A percentile compares a stretch with the other conserved stretches of the same genome.
Conservation (phyloP, 2,888 invertebrate species). For the Empis livida region DNA sequence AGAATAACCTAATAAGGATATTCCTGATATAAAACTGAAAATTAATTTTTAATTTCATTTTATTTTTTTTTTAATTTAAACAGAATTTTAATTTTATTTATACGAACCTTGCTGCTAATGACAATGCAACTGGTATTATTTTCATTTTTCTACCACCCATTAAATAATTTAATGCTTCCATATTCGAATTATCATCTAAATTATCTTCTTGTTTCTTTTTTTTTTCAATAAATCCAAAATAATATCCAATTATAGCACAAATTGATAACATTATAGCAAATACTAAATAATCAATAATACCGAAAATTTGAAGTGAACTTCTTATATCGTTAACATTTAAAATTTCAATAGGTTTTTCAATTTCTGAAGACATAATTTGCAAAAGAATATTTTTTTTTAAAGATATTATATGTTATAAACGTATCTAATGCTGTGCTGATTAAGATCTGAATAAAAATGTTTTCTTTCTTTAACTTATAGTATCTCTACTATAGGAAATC, state of each 20-base stretch:
- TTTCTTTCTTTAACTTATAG: no score
- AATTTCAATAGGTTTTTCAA: slow-evolving; percentile 5
- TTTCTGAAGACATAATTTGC: no score
- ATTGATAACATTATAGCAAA: slow-evolving; percentile 62
- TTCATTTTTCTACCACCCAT: slow-evolving; percentile 73
- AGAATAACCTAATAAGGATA: slow-evolving; percentile 60
- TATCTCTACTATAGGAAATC: no score
- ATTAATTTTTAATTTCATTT: no score
- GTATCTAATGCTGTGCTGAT: no score
- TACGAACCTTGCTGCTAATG: slow-evolving; percentile 63
- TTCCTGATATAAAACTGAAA: slow-evolving; percentile 57
- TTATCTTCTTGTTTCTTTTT: slow-evolving; percentile 15
- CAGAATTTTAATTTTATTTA: not conserved
- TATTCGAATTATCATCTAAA: slow-evolving; percentile 25
- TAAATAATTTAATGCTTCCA: slow-evolving; percentile 52
- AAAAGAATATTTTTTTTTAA: no score
- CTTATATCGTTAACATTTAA: slow-evolving; percentile 30
- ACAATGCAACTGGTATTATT: slow-evolving; percentile 70
- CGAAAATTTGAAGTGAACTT: slow-evolving; percentile 48
- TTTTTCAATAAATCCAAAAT: slow-evolving; percentile 65
- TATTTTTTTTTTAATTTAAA: no score
- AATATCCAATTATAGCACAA: slow-evolving; percentile 66
- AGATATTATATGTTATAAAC: no score
- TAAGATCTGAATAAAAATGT: no score
- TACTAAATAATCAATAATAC: slow-evolving; percentile 62